Evolutionary conservation across 2,888 invertebrate genomes (phyloP).

Genomic region (Adineta ricciae): DNA sequence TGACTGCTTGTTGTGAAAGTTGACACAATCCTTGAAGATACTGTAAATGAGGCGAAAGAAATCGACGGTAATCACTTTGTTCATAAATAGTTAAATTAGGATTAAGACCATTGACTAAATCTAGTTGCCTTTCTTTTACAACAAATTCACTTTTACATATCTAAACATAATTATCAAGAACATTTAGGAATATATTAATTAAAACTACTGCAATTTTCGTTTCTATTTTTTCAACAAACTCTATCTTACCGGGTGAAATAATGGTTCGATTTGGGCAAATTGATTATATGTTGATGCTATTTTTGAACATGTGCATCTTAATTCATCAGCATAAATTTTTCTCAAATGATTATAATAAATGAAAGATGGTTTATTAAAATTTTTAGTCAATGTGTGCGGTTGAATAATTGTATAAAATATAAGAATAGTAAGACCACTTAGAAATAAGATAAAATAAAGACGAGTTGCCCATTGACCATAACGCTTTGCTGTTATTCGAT

Average conservation of each 20-base stretch:
- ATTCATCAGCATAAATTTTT: background rate
- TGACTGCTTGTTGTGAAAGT: too few relatives aligned
- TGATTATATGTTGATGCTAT: background rate
- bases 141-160: background rate
- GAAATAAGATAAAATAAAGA: background rate
- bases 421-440: background rate
- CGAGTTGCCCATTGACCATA: background rate
- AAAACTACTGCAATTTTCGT: too few relatives aligned
- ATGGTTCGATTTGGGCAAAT: too few relatives aligned
- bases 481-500: background rate
- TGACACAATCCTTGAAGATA: too few relatives aligned
- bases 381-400: background rate
- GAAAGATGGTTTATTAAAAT: background rate
- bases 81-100: background rate
- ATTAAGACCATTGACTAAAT: background rate
- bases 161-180: too few relatives aligned
- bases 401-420: background rate
- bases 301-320: background rate
- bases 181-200: too few relatives aligned
- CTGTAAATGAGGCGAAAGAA: background rate
- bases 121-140: background rate
- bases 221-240: too few relatives aligned
- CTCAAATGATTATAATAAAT: background rate
- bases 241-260: too few relatives aligned
- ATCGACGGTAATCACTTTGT: background rate